Percentiles rank a stretch among this genome's conserved stretches.
Conservation (phyloP, 2,113 vertebrate genomes). For the Sinocyclocheilus anophthalmus region DNA sequence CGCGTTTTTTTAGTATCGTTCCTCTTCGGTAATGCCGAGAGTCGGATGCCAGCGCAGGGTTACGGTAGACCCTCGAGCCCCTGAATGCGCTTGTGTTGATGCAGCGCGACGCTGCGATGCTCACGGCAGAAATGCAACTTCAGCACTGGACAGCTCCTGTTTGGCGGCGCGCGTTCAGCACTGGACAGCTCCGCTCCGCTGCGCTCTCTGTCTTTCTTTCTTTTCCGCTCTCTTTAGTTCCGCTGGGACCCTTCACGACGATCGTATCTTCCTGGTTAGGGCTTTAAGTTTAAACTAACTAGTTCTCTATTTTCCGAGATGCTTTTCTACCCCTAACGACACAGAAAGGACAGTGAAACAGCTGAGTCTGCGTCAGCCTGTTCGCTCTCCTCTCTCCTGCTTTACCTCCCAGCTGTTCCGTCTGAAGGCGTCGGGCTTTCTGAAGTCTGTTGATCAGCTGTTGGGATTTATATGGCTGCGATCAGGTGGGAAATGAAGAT, state of each 20-base stretch:
- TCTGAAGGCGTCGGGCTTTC: conserved; percentile 72
- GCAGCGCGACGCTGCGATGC: conserved; percentile 50
- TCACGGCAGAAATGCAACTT: conserved; percentile 63
- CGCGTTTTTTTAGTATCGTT: conserved; percentile 36
- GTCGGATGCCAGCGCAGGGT: conserved; percentile 57
- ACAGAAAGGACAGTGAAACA: conserved; percentile 25
- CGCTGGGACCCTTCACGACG: neutral
- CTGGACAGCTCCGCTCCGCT: conserved; percentile 76
- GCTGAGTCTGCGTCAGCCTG: conserved; percentile 39
- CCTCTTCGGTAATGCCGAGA: conserved; percentile 44
- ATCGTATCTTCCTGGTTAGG: neutral
- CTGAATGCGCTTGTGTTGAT: conserved; percentile 37
- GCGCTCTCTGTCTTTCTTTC: conserved; percentile 9
- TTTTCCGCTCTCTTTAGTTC: neutral
- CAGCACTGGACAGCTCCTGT: conserved; percentile 66
- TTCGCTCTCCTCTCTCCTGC: conserved; percentile 37
- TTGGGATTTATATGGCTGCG: conserved; percentile 79
- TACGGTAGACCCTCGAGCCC: conserved; percentile 52
- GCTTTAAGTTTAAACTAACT: conserved; percentile 10
- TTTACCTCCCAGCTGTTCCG: conserved; percentile 48
- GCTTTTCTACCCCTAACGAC: conserved; percentile 7
- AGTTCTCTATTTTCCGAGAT: conserved; percentile 14
- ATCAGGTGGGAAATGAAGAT: conserved; percentile 73
- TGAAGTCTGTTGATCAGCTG: conserved; percentile 81
- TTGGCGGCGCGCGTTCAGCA: conserved; percentile 70